These are phyloP conservation scores for Leptinotarsa rubiginosa DNA, from an alignment of 2,888 invertebrate species.

Conservation along the genomic window DNA sequence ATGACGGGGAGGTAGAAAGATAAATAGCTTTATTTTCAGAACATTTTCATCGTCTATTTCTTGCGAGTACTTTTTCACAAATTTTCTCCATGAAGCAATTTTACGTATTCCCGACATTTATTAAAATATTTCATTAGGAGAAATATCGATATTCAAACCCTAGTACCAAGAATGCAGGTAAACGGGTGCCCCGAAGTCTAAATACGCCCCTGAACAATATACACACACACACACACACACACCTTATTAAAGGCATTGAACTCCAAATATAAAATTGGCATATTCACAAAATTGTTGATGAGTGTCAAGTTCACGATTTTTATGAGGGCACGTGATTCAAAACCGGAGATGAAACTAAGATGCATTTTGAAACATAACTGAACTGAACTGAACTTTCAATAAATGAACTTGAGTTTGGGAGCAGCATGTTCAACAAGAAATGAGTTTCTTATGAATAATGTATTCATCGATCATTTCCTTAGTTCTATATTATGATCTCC, in stretches of 20 bases:
- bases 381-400: no score
- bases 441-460: not conserved
- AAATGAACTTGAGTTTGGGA: not conserved
- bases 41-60: not conserved
- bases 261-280: not conserved
- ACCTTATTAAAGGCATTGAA: not conserved
- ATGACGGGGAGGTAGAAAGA: no score
- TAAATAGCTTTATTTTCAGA: no score
- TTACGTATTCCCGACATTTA: no score
- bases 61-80: no score
- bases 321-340: no score
- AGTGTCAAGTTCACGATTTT: no score
- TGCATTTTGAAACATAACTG: not conserved
- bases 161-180: not conserved
- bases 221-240: not conserved
- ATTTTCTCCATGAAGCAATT: no score
- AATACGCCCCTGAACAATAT: not conserved
- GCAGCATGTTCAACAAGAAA: not conserved
- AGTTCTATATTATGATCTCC: not conserved
- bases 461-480: not conserved
- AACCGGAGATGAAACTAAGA: no score
- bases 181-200: not conserved
- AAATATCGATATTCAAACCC: no score
- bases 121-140: no score
- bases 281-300: not conserved